phyloP scores from a whole-genome alignment of 2,888 invertebrate genomes.

The Rhamnusium bicolor region DNA sequence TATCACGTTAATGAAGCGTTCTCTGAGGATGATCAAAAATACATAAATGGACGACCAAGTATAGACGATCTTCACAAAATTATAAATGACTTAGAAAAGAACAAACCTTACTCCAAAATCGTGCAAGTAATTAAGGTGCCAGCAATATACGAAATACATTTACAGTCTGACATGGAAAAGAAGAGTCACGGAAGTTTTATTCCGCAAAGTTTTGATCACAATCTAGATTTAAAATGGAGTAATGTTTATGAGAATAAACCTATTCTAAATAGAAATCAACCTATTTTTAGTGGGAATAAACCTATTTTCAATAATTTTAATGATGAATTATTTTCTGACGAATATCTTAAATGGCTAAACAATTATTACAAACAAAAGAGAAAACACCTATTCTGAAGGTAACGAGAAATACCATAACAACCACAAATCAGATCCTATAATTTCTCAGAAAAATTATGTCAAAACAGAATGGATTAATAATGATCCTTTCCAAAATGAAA shows the following conservation, averaged over 20 bases:
- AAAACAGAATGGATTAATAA: neutral
- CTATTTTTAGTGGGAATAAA: no score
- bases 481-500: neutral
- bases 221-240: neutral
- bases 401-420: neutral
- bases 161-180: slow-evolving; percentile 43
- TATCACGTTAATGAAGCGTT: slow-evolving; percentile 8
- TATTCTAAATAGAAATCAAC: neutral
- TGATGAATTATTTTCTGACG: neutral
- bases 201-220: neutral
- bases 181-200: neutral
- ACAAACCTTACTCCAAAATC: slow-evolving; percentile 43
- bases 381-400: neutral
- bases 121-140: slow-evolving; percentile 59
- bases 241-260: neutral
- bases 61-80: slow-evolving; percentile 45
- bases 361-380: slow-evolving; percentile 4
- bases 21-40: neutral
- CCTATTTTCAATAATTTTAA: neutral
- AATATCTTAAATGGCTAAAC: slow-evolving; percentile 14
- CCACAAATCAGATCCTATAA: neutral
- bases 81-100: slow-evolving; percentile 37
- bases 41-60: slow-evolving; percentile 8
- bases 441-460: neutral
- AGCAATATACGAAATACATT: slow-evolving; percentile 59